phyloP scores from a whole-genome alignment of 1,140 invertebrate species.

The Myzus persicae region DNA sequence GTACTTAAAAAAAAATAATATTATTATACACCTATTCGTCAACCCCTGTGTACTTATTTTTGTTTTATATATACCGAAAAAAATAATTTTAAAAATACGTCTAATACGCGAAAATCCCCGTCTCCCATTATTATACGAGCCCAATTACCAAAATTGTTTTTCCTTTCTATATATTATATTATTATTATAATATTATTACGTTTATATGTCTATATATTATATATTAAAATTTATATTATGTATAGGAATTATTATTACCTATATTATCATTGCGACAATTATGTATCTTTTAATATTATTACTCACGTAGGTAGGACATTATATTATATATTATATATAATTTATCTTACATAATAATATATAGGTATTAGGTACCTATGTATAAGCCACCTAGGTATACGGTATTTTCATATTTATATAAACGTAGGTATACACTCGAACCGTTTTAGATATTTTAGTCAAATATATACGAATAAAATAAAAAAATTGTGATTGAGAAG shows the following conservation, averaged over 20 bases:
- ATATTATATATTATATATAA: not conserved
- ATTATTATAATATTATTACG: not conserved
- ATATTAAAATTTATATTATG: not conserved
- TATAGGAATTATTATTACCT: not conserved
- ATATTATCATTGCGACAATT: not conserved
- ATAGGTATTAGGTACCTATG: not conserved
- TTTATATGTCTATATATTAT: not conserved
- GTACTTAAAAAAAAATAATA: not conserved
- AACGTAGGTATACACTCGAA: not conserved
- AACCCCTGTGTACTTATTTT: not conserved
- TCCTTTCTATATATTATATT: not conserved
- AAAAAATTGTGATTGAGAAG: not conserved
- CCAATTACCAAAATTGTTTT: not conserved
- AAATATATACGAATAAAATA: not conserved
- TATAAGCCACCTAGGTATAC: not conserved
- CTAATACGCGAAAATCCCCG: not conserved
- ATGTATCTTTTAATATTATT: not conserved
- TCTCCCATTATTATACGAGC: not conserved
- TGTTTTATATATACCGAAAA: not conserved
- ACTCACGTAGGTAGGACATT: not conserved
- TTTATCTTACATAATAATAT: not conserved
- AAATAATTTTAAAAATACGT: not conserved
- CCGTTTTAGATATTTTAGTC: not conserved
- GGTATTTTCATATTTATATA: constrained; percentile 4
- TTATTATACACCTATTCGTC: not conserved